A percentile compares a stretch with the other conserved stretches of the same genome.
Evolutionary conservation across 2,888 invertebrate genomes (phyloP).

Genomic region (Synanthedon myopaeformis): DNA sequence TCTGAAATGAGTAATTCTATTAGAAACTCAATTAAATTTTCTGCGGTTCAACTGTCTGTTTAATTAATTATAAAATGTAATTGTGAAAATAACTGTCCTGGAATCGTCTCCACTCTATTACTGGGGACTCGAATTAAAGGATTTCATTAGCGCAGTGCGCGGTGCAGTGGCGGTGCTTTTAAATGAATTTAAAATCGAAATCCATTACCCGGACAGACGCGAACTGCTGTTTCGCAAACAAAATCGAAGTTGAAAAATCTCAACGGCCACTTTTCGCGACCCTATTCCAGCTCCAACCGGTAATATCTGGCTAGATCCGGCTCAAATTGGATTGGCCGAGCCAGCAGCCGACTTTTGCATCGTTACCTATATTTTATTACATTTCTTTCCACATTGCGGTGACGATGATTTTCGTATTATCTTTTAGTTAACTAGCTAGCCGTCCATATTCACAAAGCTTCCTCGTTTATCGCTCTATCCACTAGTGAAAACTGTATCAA

Average conservation of each 20-base stretch:
- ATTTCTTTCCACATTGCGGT: constrained; percentile 4
- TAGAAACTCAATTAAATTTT: too few relatives aligned
- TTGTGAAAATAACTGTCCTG: neutral
- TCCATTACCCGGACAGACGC: neutral
- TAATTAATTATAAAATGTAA: neutral
- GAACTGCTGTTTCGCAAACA: neutral
- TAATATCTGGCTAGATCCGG: constrained; percentile 41
- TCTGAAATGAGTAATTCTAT: too few relatives aligned
- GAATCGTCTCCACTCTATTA: neutral
- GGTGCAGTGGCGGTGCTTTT: neutral
- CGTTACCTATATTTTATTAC: constrained; percentile 14
- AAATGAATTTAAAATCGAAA: neutral
- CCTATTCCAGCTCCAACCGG: constrained; percentile 16
- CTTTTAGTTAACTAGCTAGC: neutral
- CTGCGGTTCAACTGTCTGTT: too few relatives aligned
- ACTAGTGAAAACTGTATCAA: too few relatives aligned
- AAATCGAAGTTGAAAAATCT: neutral
- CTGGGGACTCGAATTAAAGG: neutral
- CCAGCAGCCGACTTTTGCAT: constrained; percentile 31
- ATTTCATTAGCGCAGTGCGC: neutral
- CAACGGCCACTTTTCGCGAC: neutral
- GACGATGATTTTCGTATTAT: neutral
- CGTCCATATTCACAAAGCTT: too few relatives aligned
- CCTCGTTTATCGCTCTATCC: too few relatives aligned
- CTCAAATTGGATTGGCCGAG: constrained; percentile 47